Evolutionary conservation across 2,797 vertebrate species (phyloP), one percentile per base, ranked within the genome.

Genomic region (Philypnodon macrostomus): DNA sequence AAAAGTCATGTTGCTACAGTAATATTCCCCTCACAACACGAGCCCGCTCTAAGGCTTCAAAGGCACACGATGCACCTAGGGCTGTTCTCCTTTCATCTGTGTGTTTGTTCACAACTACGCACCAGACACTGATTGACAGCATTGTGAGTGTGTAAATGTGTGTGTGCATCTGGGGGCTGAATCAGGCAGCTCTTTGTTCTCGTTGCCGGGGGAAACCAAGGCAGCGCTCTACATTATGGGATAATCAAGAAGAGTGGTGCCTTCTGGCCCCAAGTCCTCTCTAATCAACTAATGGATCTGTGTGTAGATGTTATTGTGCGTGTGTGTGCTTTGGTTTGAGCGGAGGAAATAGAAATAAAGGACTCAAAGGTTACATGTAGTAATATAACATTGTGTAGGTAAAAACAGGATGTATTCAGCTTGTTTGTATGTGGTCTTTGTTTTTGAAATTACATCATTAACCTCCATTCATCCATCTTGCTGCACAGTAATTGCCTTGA

Each of bases 171-270:
- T 44, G 32, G 53, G 24, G 62, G 56, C 46, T 67, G 66, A 59
- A 55, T 70, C 66, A 71, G 40, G 61, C 23, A 36, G 64, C 53
- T 60, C 69, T 77, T 81, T 78, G 70, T 75, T 66, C 61, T 56
- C 49, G 72, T 83, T 80, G 83, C 78, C 31, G 2, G 24, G 71
- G 75, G 81, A 70, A 71, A 81, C 68, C 35, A 29, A 63, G 41
- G 48, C 56, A 48, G 54, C 2, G 46, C 63, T 83, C 73, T 70
- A 62, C 67, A 73, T 75, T 74, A 73, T 55, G 77, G 59, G 56
- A 78, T 85, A 89, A 90, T 91, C 84, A 88, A 79, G 75, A 65
- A 72, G 79, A 90, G 87, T 87, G 83, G 65, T 73, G 80, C 70
- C 80, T 83, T 76, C 75, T 85, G 80, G 79, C 79, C 32, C 12